Percentiles rank a stretch among this genome's conserved stretches.
These are phyloP conservation scores for Parus major DNA, from an alignment of 2,113 vertebrate genomes.

Conservation along the genomic window DNA sequence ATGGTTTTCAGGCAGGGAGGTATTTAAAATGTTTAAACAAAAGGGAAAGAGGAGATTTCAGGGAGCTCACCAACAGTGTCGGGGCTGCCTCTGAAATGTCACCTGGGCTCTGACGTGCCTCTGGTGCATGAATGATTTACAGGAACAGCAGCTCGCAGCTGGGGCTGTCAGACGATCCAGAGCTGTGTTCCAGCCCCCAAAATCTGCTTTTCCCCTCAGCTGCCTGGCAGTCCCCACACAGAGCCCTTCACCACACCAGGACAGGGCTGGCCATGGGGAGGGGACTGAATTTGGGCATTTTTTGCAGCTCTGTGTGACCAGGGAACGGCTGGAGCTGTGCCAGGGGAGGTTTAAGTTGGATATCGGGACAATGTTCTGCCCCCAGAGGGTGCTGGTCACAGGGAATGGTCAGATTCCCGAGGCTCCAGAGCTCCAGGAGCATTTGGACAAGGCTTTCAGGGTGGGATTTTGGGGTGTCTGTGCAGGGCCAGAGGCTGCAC, in stretches of 20 bases:
- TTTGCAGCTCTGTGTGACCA: not conserved
- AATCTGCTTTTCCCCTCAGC: not conserved
- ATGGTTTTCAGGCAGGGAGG: not conserved
- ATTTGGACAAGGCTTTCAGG: fast-evolving
- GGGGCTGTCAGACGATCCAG: not conserved
- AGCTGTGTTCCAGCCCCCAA: not conserved
- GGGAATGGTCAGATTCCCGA: not conserved
- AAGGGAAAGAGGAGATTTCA: not conserved
- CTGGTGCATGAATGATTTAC: not conserved
- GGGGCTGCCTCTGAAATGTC: not conserved
- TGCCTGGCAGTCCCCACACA: not conserved
- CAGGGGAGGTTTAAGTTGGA: not conserved
- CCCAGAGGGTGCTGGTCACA: not conserved
- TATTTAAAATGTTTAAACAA: not conserved
- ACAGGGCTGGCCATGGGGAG: not conserved
- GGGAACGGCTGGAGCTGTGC: not conserved
- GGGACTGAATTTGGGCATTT: not conserved
- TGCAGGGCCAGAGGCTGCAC: not conserved
- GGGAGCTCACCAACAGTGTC: not conserved
- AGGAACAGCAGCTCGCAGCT: not conserved
- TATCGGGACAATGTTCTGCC: not conserved
- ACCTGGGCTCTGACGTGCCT: not conserved
- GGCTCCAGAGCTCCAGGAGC: not conserved
- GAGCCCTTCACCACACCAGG: not conserved
- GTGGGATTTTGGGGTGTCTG: not conserved